Evolutionary conservation across 2,888 invertebrate genomes (phyloP), one percentile per base, ranked within the genome.

Genomic region (Chaitophorus viminalis): DNA sequence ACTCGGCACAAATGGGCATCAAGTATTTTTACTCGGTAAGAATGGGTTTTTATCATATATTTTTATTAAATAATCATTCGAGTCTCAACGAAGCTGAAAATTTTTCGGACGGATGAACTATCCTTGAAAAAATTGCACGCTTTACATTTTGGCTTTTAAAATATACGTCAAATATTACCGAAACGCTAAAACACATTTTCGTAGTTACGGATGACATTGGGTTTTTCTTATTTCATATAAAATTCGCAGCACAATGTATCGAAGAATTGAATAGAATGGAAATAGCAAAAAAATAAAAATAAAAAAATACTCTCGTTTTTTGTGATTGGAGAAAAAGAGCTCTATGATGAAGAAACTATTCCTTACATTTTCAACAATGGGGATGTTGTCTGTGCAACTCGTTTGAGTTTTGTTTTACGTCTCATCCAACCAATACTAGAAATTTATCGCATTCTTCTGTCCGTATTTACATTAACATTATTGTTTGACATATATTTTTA

Each of bases 1-100:
- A 79, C 54, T 74, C 79, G 79, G 18, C 72, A 74, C 86, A 79
- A 87, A 87, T 87, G 86, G 79, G 39, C 79, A 54, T 87, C 60
- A 72, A 79, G 86, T 72, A 52, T 54, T 17, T 72, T 29, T 78
- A 72, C 70, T 72, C 78, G 86, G 86, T 86, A 86, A 78, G 86
- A 46, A 72, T 18, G 9, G 18, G 33, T 33, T 70, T 70, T 77
- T 11, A n/a, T 39, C 68, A 17, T 21, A 52, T 39, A 39, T 75
- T 33, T 21, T 39, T 11, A 36, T 9, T 9, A 6, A 3, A 6
- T 36, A 36, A 36, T 74, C 46, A 14, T 14, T 11, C 46, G 46
- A 14, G 46, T 14, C 46, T 14, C 46, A 14, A 46, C 14, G 46
- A 11, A 46, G 60, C 3, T 21, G 60, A 25, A 60, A 0, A 70